Percentiles rank a stretch among this genome's conserved stretches.
Evolutionary conservation across 2,113 vertebrate genomes (phyloP).

Genomic region (Upupa epops): DNA sequence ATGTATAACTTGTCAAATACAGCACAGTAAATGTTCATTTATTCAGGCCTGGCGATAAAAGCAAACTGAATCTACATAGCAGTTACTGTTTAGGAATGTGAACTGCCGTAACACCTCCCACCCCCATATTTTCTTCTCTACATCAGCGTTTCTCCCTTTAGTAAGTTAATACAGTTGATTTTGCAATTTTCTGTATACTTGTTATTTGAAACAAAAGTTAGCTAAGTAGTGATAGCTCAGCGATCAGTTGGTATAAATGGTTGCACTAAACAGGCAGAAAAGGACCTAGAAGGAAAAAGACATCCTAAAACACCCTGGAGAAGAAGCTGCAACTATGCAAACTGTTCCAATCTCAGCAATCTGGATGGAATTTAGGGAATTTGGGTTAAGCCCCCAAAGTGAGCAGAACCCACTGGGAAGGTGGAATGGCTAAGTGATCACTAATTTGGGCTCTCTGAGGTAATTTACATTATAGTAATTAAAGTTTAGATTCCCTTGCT

Average conservation of each 20-base stretch:
- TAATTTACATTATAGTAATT: slow-evolving; percentile 61
- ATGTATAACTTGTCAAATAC: not conserved
- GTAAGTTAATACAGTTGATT: not conserved
- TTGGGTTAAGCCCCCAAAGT: slow-evolving; percentile 39
- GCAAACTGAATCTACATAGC: not conserved
- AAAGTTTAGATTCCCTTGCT: slow-evolving; percentile 56
- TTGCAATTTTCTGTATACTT: not conserved
- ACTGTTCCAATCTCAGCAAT: not conserved
- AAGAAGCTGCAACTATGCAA: slow-evolving; percentile 1
- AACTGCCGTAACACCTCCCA: not conserved
- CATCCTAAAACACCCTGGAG: not conserved
- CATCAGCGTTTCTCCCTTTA: not conserved
- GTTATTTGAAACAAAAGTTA: not conserved
- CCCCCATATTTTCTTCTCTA: not conserved
- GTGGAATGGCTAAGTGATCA: slow-evolving; percentile 41
- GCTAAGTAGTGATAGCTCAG: not conserved
- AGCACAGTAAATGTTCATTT: not conserved
- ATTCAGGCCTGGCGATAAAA: not conserved
- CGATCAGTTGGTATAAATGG: not conserved
- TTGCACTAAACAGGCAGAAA: not conserved
- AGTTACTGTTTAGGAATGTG: not conserved
- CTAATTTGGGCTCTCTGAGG: slow-evolving; percentile 55
- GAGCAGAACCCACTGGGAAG: slow-evolving; percentile 41
- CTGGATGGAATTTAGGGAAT: slow-evolving; percentile 45
- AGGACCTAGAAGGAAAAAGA: not conserved